Base-by-base conservation (phyloP, 2,113 vertebrate species). In the Heteronetta atricapilla region DNA sequence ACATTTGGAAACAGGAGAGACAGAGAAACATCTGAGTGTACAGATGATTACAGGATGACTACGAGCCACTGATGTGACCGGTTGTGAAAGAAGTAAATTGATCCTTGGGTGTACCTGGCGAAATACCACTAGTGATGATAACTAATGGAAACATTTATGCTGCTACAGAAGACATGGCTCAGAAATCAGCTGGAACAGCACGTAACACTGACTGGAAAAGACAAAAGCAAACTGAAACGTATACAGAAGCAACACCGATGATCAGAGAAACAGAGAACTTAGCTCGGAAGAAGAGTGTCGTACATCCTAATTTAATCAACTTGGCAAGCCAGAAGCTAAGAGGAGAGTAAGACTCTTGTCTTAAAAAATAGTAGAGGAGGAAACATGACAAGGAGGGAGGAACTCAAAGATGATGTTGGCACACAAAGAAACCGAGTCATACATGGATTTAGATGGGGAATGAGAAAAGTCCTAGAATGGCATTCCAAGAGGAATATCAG, bases 41-140 rank as follows among this genome's bases (percentile, higher is more conserved):
- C 77, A 70, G 22, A 86, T 78, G 64, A 87, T 84, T 72, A 82
- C 18, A 89, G 33, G 42, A 19, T 86, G 88, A 88, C 81, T 89
- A 56, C 11, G 60, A 94, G 33, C 64, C 31, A 84, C 56, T 31
- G 8, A 22, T 72, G 76, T 42, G 64, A 90, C 42, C 25, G 34
- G 23, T 62, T 95, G 69, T 72, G 53, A 96, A 96, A 92, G 86
- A 90, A 82, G 48, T 48, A 86, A 92, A 93, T 53, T 72, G 74
- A 93, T 75, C 86, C 56, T 79, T 87, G 81, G 77, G 62, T 72
- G 73, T 90, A 92, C 86, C 80, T 72, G 48, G 60, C 20, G 64
- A 81, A 93, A 95, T 36, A 67, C 28, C 67, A 58, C 44, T 44
- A 85, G 79, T 14, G 70, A 81, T 68, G 69, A 50, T 0, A 82